A percentile compares a stretch with the other conserved stretches of the same genome.
Conservation (phyloP, 2,888 invertebrate species). For the Epinotia nisella region DNA sequence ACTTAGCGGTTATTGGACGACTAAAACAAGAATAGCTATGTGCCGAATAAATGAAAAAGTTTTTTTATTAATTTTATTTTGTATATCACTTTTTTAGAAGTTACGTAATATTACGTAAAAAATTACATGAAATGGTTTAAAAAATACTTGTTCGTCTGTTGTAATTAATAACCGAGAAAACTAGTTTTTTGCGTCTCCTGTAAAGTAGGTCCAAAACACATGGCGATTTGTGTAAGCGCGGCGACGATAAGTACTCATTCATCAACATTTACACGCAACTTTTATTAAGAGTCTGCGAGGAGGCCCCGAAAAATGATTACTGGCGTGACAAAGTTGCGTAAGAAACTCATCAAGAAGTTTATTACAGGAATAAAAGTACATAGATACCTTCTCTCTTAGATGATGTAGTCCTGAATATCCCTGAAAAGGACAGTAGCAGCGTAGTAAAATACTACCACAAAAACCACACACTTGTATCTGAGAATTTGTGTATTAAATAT, state of each 20-base stretch:
- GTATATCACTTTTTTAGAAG: too few relatives aligned
- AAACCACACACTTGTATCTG: not conserved
- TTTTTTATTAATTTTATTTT: too few relatives aligned
- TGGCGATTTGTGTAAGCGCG: too few relatives aligned
- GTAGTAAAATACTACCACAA: slow-evolving; percentile 13
- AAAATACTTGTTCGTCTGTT: too few relatives aligned
- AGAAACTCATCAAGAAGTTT: slow-evolving; percentile 32
- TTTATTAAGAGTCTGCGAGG: not conserved
- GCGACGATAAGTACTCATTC: not conserved
- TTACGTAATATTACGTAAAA: too few relatives aligned
- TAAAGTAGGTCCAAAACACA: too few relatives aligned
- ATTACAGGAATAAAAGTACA: slow-evolving; percentile 30
- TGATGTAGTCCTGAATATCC: slow-evolving; percentile 2
- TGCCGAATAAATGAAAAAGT: too few relatives aligned
- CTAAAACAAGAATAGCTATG: too few relatives aligned
- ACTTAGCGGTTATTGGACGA: too few relatives aligned
- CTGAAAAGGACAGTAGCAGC: not conserved
- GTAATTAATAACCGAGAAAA: too few relatives aligned
- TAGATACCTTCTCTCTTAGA: slow-evolving; percentile 4
- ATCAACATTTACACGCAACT: slow-evolving; percentile 5
- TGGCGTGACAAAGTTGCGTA: slow-evolving; percentile 20
- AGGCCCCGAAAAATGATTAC: not conserved
- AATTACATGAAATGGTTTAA: too few relatives aligned
- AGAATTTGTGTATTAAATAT: not conserved
- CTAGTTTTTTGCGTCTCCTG: too few relatives aligned